These are phyloP conservation scores for Verasper variegatus DNA, from an alignment of 2,113 vertebrate species.

Conservation along the genomic window DNA sequence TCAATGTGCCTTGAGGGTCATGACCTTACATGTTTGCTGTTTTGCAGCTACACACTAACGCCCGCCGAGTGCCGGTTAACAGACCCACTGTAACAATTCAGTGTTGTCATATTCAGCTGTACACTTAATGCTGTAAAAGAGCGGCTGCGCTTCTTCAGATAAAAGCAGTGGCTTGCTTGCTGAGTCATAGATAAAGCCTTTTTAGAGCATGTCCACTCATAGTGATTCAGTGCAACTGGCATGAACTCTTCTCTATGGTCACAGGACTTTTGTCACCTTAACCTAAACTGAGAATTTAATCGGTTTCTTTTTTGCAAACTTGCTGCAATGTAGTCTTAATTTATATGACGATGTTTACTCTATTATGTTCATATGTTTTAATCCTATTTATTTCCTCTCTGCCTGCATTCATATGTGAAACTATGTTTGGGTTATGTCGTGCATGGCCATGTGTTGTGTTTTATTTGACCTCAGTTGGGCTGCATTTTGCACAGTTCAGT, in stretches of 20 bases:
- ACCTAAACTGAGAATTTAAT: constrained; percentile 55
- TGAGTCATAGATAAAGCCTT: constrained; percentile 53
- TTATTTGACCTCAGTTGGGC: constrained; percentile 63
- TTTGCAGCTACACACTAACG: constrained; percentile 32
- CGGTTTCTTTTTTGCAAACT: constrained; percentile 60
- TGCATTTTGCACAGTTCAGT: constrained; percentile 86
- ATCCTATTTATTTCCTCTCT: constrained; percentile 94
- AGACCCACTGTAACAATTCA: constrained; percentile 15
- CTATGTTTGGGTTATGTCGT: constrained; percentile 64
- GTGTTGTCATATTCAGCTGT: constrained; percentile 41
- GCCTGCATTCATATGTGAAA: constrained; percentile 85
- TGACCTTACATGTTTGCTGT: constrained; percentile 51
- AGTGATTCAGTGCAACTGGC: constrained; percentile 65
- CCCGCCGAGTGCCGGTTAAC: constrained; percentile 9
- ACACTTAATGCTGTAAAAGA: constrained; percentile 53
- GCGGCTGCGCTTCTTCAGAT: constrained; percentile 52
- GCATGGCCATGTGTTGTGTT: constrained; percentile 77
- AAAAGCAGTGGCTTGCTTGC: constrained; percentile 37
- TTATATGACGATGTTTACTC: constrained; percentile 71
- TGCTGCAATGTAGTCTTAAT: constrained; percentile 80
- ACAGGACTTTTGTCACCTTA: constrained; percentile 70
- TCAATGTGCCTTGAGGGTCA: constrained; percentile 48
- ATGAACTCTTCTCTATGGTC: constrained; percentile 61
- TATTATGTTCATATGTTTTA: constrained; percentile 86
- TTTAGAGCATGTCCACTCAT: constrained; percentile 63